Evolutionary conservation across 2,113 vertebrate species (phyloP).

Genomic region (Piliocolobus tephrosceles): DNA sequence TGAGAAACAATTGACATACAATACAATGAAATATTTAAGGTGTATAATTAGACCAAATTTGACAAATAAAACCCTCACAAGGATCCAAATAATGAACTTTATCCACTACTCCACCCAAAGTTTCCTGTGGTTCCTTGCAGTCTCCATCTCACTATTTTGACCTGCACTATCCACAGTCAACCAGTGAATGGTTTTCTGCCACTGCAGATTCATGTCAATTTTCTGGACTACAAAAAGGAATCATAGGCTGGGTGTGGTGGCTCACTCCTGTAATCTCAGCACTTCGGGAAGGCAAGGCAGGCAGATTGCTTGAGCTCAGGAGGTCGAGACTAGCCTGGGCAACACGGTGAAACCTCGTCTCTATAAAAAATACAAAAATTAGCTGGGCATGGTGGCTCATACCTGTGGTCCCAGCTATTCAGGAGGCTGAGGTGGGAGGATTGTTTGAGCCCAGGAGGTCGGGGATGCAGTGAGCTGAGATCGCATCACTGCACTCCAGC

Average conservation of each 20-base stretch:
- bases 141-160: rapidly evolving
- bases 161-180: rapidly evolving
- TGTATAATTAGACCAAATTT: background rate
- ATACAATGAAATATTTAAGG: background rate
- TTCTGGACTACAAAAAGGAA: background rate
- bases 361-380: no score
- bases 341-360: no score
- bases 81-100: background rate
- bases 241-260: background rate
- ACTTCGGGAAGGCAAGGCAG: no score
- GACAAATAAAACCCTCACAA: background rate
- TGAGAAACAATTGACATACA: background rate
- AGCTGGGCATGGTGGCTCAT: no score
- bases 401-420: no score
- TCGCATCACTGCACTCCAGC: no score
- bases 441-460: no score
- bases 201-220: background rate
- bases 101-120: background rate
- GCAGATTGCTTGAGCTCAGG: no score
- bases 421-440: no score
- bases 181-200: background rate
- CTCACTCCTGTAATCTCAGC: no score
- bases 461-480: no score
- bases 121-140: background rate
- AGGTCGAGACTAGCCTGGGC: no score